Evolutionary conservation across 1,140 invertebrate genomes (phyloP), one percentile per base, ranked within the genome.

Genomic region (Drosophila bifasciata): DNA sequence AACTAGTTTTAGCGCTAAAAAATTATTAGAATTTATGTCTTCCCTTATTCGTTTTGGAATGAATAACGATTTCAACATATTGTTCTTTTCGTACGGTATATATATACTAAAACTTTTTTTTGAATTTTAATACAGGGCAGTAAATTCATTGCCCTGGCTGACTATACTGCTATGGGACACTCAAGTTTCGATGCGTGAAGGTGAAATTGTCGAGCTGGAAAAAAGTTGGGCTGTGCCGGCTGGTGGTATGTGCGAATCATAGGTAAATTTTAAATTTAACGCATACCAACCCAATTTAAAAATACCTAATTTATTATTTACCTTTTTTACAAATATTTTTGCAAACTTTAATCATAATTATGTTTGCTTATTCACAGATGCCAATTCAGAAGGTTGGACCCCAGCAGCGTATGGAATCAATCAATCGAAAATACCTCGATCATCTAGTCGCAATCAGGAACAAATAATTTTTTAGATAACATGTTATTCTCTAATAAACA

Each of bases 221-320:
- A 97, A 98, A 92, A 95, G n/a, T n/a, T 97, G 44, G 97, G 97
- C 62, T 97, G 96, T 92, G 97, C 97, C 63, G 97, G 98, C 45
- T 99, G 98, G 98, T 98, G 97, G 97, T 98, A 97, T 93, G 97
- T 98, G 68, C 95, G 96, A 78, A 93, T 96, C 13, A 92, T 96
- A 79, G 95, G 95, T 95, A 93, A 92, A 51, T 90, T 39, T 41
- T 21, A 21, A 51, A 0, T 53, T 40, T 45, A 45, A 45, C 3
- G 43, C 43, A 45, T 36, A 36, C 8, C n/a, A 43, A 55, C 41
- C 4, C 15, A 55, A 2, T 52, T 52, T 17, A 11, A 41, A 2
- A 4, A 23, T 48, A 15, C 21, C 32, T 13, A 16, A 40, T 28
- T 25, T 36, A 11, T n/a, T 49, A 23, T 16, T 19, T 63, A 28